Evolutionary conservation across 2,797 vertebrate genomes (phyloP), one percentile per base, ranked within the genome.

Genomic region (Odontamblyopus lacepedii): DNA sequence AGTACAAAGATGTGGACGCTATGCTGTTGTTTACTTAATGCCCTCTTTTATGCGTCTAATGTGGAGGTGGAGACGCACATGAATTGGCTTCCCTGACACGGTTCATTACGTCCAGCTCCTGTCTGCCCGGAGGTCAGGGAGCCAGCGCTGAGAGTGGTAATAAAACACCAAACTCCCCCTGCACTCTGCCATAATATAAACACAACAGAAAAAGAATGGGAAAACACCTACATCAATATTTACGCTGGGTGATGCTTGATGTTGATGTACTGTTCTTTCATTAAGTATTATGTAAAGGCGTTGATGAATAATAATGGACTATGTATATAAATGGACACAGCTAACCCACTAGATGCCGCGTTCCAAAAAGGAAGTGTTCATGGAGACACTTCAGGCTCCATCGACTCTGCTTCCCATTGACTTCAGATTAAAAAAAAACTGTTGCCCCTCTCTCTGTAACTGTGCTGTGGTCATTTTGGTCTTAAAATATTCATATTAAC

Each of bases 41-140:
- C 56, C 55, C 7, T 12, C 69, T 81, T 83, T 83, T 76, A 78
- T 84, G 72, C 66, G 60, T 59, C 59, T 74, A 83, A 87, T 85
- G 71, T 75, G 81, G 72, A 79, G 76, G 64, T 60, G 67, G 56
- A 83, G 73, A 35, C 50, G 44, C 44, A 69, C 87, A 72, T 81
- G 85, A 87, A 85, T 77, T 78, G 78, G 71, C 72, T 77, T 70
- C 59, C 67, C 65, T 71, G 83, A 78, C 80, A 82, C 56, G 78
- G 78, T 87, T 88, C 73, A 83, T 83, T 85, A 86, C 75, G 74
- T 78, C 48, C 23, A 79, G 76, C 73, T 63, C 69, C 50, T 66
- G 64, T 78, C 61, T 79, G 73, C 79, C 81, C 61, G 3, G 68
- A 80, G 83, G 82, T 83, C 71, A 83, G 62, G 23, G 62, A 76